These are phyloP conservation scores for Ursus arctos DNA, from an alignment of 2,113 vertebrate genomes.

Conservation along the genomic window DNA sequence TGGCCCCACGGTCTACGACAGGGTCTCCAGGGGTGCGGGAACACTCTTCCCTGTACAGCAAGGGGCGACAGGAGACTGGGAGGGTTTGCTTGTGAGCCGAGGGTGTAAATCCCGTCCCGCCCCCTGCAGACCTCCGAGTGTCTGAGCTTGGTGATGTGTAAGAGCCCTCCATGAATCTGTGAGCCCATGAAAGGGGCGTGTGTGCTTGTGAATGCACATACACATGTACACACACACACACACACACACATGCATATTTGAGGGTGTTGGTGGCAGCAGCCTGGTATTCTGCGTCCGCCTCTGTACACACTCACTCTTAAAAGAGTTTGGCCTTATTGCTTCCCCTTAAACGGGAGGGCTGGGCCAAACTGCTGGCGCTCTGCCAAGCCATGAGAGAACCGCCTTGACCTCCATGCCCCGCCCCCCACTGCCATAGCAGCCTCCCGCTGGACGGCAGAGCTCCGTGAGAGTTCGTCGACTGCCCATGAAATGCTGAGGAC, in stretches of 20 bases:
- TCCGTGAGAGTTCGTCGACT: neutral
- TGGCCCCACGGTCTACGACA: accelerated
- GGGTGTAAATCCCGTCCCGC: neutral
- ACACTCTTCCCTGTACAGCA: neutral
- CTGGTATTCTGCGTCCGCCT: neutral
- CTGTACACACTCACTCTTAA: neutral
- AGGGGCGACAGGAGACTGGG: neutral
- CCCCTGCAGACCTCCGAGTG: neutral
- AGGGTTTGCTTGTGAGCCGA: neutral
- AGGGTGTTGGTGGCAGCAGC: neutral
- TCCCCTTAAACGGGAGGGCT: neutral
- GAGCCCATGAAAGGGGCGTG: neutral
- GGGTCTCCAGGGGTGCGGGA: neutral
- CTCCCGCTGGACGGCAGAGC: neutral
- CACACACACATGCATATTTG: too few species aligned
- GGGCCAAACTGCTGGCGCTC: neutral
- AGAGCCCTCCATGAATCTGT: neutral
- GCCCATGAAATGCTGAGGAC: neutral
- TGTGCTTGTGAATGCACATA: too few species aligned
- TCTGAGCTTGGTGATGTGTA: neutral
- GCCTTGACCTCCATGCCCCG: neutral
- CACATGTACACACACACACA: too few species aligned
- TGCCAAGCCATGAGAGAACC: neutral
- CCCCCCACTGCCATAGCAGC: accelerated
- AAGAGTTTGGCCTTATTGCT: neutral